Percentiles rank a stretch among this genome's conserved stretches.
Conservation (phyloP, 53 echinoderm and acorn worm species). For the Astropecten irregularis region DNA sequence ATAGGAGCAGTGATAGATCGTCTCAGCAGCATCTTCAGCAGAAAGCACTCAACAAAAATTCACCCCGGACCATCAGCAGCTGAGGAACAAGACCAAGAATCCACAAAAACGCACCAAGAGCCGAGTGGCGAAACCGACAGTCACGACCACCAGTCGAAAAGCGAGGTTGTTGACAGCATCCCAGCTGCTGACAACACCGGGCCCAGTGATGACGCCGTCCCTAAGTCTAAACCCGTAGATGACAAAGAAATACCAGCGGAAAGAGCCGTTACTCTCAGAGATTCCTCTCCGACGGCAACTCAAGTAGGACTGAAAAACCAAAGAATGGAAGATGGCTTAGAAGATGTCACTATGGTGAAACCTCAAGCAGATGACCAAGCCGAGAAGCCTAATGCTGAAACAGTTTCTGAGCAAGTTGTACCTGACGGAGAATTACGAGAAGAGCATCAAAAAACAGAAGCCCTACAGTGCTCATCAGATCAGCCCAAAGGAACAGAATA, state of each 20-base stretch:
- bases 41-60: constrained; percentile 25
- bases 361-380: no score
- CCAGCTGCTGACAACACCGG: background rate
- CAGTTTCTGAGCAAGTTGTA: no score
- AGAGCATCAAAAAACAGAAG: no score
- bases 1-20: constrained; percentile 38
- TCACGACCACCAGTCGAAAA: background rate
- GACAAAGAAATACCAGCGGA: background rate
- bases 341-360: no score
- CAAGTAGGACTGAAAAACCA: no score
- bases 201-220: background rate
- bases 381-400: no score
- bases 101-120: background rate
- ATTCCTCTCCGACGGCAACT: no score
- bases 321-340: no score
- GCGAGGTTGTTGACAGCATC: background rate
- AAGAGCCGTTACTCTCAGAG: no score
- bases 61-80: constrained; percentile 5
- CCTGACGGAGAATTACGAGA: no score
- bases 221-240: background rate
- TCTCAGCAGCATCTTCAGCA: constrained; percentile 34
- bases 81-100: background rate
- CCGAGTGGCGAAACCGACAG: background rate
- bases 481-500: no score
- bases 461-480: no score